Conservation (phyloP, 2,797 vertebrate genomes). For the Florisuga fusca region DNA sequence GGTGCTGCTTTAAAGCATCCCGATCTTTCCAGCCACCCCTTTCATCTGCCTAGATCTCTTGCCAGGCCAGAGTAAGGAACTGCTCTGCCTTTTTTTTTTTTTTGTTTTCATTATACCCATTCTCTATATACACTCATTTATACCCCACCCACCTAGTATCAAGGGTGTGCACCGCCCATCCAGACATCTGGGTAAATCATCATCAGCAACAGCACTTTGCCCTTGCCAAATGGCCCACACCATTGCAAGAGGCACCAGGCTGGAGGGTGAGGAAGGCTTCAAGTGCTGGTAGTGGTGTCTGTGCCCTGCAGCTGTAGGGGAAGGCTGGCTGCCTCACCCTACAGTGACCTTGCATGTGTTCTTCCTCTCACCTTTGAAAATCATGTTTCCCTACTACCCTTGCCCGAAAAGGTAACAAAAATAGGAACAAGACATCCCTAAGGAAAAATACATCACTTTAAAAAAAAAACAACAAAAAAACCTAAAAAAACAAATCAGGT, state of each 20-base stretch:
- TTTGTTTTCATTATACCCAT: rapidly evolving
- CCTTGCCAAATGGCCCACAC: rapidly evolving
- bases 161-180: rapidly evolving
- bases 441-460: background rate
- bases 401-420: background rate
- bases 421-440: background rate
- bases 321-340: background rate
- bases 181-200: background rate
- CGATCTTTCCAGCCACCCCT: background rate
- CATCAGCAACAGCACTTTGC: rapidly evolving
- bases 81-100: background rate
- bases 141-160: rapidly evolving
- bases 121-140: background rate
- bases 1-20: background rate
- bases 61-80: background rate
- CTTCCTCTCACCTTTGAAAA: background rate
- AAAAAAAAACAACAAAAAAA: background rate
- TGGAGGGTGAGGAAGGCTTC: background rate
- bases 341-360: rapidly evolving
- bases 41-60: background rate
- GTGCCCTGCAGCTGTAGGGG: rapidly evolving
- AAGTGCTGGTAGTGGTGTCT: background rate
- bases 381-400: background rate
- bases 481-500: background rate
- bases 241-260: background rate